Evolutionary conservation across 2,888 invertebrate genomes (phyloP), one percentile per base, ranked within the genome.

Genomic region (Hyppa rectilinea): DNA sequence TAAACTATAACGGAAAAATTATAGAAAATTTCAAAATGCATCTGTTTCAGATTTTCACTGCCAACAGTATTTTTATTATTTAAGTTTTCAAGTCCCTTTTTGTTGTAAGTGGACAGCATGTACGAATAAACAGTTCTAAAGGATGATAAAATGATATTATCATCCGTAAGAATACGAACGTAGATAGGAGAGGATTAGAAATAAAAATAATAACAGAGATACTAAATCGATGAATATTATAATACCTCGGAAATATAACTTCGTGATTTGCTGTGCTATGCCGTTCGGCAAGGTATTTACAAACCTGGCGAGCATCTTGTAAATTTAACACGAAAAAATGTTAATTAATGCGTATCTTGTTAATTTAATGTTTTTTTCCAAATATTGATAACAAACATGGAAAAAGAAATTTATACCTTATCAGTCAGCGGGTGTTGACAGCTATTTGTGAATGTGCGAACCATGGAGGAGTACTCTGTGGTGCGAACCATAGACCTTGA

Each of bases 181-280:
- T n/a, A 31, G 31, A 45, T 9, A 45, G 14, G 14, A n/a, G 29
- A 59, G n/a, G 29, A 9, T 40, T 29, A 1, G 43, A 59, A 59
- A 45, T 31, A 29, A 14, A 20, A 36, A 17, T 17, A 36, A 17
- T 26, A 38, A 7, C 26, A 58, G n/a, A 23, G 29, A 2, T 14
- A 14, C n/a, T 14, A 59, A 14, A 47, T 59, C n/a, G n/a, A 47
- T 31, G 14, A 45, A 7, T 45, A n/a, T 2, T 47, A 31, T 47
- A 75, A 65, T 93, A 97, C 97, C 97, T 96, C 95, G 96, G 88
- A 97, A 97, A 88, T 97, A 97, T 63, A 96, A 92, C 84, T 97
- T 97, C 50, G 97, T 97, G 75, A 97, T 90, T 87, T 95, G 95
- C 88, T 97, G 96, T 64, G 97, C 96, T 80, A 97, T 90, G 89